Evolutionary conservation across 1,140 invertebrate species (phyloP).

Genomic region (Eubasilissa regina): DNA sequence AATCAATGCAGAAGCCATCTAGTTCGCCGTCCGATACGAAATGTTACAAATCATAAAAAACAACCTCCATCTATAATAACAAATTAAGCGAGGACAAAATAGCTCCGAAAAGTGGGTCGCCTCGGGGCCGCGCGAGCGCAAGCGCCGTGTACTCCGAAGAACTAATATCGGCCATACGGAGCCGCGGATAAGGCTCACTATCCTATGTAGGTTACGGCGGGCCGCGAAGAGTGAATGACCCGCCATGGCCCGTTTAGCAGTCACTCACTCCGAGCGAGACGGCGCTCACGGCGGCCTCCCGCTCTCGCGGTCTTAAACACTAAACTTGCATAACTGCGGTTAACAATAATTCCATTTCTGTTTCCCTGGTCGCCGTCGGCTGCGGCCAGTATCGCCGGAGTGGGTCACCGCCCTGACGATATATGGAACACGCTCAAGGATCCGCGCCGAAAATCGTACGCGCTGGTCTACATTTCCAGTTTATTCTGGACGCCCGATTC

Average conservation of each 20-base stretch:
- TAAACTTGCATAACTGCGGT: slow-evolving; percentile 58
- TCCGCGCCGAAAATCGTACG: slow-evolving; percentile 40
- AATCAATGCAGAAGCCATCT: slow-evolving; percentile 17
- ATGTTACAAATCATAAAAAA: slow-evolving; percentile 54
- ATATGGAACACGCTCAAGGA: slow-evolving; percentile 55
- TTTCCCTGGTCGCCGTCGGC: slow-evolving; percentile 64
- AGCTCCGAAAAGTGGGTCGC: slow-evolving; percentile 59
- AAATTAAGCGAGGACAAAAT: slow-evolving; percentile 61
- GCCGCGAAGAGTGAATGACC: slow-evolving; percentile 67
- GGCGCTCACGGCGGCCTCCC: slow-evolving; percentile 44
- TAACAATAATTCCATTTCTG: slow-evolving; percentile 72
- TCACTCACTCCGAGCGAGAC: slow-evolving; percentile 63
- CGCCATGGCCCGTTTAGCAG: slow-evolving; percentile 69
- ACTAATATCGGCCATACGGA: slow-evolving; percentile 28
- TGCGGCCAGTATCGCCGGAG: slow-evolving; percentile 19
- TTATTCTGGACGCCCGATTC: slow-evolving; percentile 28
- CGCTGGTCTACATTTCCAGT: slow-evolving; percentile 47
- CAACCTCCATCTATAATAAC: slow-evolving; percentile 58
- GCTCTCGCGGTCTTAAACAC: slow-evolving; percentile 49
- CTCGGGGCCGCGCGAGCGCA: slow-evolving; percentile 55
- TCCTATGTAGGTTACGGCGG: slow-evolving; percentile 49
- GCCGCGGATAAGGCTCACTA: slow-evolving; percentile 31
- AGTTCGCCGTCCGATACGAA: slow-evolving; percentile 27
- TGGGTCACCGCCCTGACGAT: slow-evolving; percentile 52
- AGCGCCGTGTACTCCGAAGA: slow-evolving; percentile 41